Evolutionary conservation across 2,888 invertebrate species (phyloP).

Genomic region (Hermodice carunculata): DNA sequence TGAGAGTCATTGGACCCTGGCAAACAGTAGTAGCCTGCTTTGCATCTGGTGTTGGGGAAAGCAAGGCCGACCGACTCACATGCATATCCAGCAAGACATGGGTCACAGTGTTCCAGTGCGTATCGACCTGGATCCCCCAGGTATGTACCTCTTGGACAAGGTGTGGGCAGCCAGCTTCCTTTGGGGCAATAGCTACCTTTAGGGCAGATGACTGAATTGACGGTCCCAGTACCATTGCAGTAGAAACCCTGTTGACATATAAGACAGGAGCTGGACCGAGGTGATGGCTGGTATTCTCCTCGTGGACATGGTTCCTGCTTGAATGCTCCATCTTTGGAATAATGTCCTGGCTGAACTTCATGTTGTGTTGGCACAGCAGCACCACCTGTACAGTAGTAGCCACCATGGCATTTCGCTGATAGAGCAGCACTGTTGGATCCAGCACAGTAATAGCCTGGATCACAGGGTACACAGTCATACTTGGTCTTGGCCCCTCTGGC

Average conservation of each 20-base stretch:
- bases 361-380: slow-evolving; percentile 58
- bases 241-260: slow-evolving; percentile 64
- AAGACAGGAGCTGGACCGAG: slow-evolving; percentile 49
- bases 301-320: slow-evolving; percentile 63
- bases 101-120: slow-evolving; percentile 52
- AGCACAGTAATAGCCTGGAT: slow-evolving; percentile 65
- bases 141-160: slow-evolving; percentile 61
- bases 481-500: slow-evolving; percentile 61
- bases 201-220: slow-evolving; percentile 56
- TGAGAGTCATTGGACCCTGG: slow-evolving; percentile 30
- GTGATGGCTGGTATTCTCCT: slow-evolving; percentile 56
- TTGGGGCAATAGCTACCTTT: slow-evolving; percentile 61
- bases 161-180: slow-evolving; percentile 57
- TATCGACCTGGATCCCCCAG: slow-evolving; percentile 51
- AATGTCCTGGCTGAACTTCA: slow-evolving; percentile 59
- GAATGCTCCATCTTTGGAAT: slow-evolving; percentile 58
- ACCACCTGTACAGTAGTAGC: slow-evolving; percentile 66
- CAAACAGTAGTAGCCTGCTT: slow-evolving; percentile 60
- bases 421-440: slow-evolving; percentile 49
- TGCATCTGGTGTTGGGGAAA: slow-evolving; percentile 50
- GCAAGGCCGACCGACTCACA: slow-evolving; percentile 59
- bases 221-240: slow-evolving; percentile 49
- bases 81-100: slow-evolving; percentile 52
- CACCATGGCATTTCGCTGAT: slow-evolving; percentile 52
- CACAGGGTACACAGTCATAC: slow-evolving; percentile 65